Base-by-base conservation (phyloP, 2,797 vertebrate genomes). In the Microchirus variegatus region DNA sequence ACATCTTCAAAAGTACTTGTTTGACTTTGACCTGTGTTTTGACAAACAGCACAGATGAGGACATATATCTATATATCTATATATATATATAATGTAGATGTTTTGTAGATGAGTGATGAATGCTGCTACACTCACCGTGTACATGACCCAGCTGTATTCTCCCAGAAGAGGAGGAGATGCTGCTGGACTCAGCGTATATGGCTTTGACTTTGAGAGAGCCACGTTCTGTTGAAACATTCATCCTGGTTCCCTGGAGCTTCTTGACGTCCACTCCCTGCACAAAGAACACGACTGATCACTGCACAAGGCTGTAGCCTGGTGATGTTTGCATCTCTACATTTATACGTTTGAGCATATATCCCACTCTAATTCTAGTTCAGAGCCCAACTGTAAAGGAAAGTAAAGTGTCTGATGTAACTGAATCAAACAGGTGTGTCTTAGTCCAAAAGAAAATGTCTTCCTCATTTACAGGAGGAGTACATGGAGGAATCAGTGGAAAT, bases 241-340 rank as follows among this genome's bases (percentile, higher is more conserved):
- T 91, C 19, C 66, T 90, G 63, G 94, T 94, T 70, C 97, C 97
- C 78, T 98, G 95, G 42, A 99, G 91, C 88, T 99, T 99, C 89
- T 95, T 95, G 75, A 96, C 68, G 49, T 92, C 90, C 71, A 99
- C 94, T 45, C 77, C 91, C 97, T 99, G 80, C 6, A 87, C 79
- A 80, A 63, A 87, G 12, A 85, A 4, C 41, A 68, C 10, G 59
- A 12, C 4, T n/a, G 5, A 61, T 66, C 8, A 67, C 9, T 57
- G 5, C 22, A 66, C 47, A n/a, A 15, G 14, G 31, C 16, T 5
- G 12, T 4, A 19, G 40, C 10, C 46, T 50, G 44, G 10, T 52
- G 15, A 53, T 31, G 31, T 31, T 31, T 31, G 5, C 31, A 31
- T 31, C 31, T 31, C 31, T 22, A 22, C 22, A 22, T 22, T 22